Conservation (phyloP, 2,888 invertebrate species). For the Cephus pulcher region DNA sequence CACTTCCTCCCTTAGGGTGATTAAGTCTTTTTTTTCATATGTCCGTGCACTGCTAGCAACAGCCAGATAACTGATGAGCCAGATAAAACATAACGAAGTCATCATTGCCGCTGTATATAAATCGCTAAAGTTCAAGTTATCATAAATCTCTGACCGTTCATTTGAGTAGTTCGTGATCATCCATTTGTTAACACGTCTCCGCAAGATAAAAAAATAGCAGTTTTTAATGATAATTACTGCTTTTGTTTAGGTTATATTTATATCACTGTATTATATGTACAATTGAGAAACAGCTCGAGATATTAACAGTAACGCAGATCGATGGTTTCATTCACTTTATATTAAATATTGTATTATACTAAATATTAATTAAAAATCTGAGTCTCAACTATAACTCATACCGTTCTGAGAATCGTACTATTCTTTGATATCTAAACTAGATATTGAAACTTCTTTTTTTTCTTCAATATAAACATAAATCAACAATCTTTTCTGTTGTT, state of each 20-base stretch:
- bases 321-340: neutral
- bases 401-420: neutral
- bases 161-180: neutral
- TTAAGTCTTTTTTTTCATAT: constrained; percentile 55
- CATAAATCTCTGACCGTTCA: neutral
- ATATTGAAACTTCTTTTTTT: neutral
- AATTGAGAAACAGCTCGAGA: neutral
- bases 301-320: neutral
- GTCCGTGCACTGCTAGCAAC: constrained; percentile 38
- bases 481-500: neutral
- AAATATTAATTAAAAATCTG: neutral
- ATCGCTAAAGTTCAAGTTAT: neutral
- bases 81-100: neutral
- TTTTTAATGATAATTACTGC: neutral
- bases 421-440: neutral
- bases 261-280: neutral
- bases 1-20: constrained; percentile 80
- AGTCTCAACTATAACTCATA: neutral
- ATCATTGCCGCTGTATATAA: neutral
- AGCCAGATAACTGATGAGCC: neutral
- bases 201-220: neutral
- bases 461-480: neutral
- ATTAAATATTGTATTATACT: neutral
- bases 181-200: neutral
- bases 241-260: neutral